Percentiles rank a stretch among this genome's conserved stretches.
Evolutionary conservation across 2,113 vertebrate genomes (phyloP).

Genomic region (Ovis aries): ARS-UI_Ramb_v3.0 NC_056054.1:226979501-226980000

Average conservation of each 20-base stretch:
- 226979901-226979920: conserved; percentile 68
- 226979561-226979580: conserved; percentile 63
- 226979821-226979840: conserved; percentile 92
- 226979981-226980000: conserved; percentile 67
- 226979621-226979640: conserved; percentile 25
- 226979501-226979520: conserved; percentile 59
- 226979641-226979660: conserved; percentile 77
- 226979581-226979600: conserved; percentile 46
- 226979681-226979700: conserved; percentile 96
- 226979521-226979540: conserved; percentile 49
- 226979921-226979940: conserved; percentile 74
- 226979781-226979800: conserved; percentile 78
- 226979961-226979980: conserved; percentile 71
- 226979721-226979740: conserved; percentile 89
- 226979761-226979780: conserved; percentile 83
- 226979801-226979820: conserved; percentile 82
- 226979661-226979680: conserved; percentile 87
- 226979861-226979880: conserved; percentile 77
- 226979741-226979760: conserved; percentile 95
- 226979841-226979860: conserved; percentile 91
- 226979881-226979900: conserved; percentile 67
- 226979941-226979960: conserved; percentile 72
- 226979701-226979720: conserved; percentile 85
- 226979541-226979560: conserved; percentile 60
- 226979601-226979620: conserved; percentile 62